Conservation (phyloP, 2,113 vertebrate species). For the Nipponia nippon region DNA sequence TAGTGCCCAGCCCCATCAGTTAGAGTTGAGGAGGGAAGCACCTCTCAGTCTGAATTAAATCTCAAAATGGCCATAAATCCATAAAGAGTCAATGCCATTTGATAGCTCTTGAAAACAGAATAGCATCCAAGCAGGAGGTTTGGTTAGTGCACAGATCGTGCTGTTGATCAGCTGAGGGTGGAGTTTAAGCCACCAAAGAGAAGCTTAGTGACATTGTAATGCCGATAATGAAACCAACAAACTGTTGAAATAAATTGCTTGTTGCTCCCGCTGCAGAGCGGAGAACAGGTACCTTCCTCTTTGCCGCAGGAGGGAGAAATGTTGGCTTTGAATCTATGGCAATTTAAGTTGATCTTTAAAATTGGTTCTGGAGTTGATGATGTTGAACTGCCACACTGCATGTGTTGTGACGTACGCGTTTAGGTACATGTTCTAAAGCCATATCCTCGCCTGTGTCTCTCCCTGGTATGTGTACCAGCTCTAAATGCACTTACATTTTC, state of each 20-base stretch:
- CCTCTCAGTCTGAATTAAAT: not conserved
- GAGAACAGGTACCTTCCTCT: not conserved
- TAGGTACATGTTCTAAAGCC: not conserved
- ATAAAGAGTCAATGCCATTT: not conserved
- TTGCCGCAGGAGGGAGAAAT: not conserved
- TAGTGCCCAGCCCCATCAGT: not conserved
- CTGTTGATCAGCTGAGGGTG: not conserved
- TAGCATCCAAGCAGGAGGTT: not conserved
- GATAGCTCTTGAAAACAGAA: not conserved
- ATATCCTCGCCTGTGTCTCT: not conserved
- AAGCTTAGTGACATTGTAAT: not conserved
- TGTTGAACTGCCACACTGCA: not conserved
- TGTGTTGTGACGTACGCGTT: accelerated
- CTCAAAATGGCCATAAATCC: not conserved
- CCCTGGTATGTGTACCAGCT: not conserved
- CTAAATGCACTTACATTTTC: not conserved
- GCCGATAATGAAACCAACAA: not conserved
- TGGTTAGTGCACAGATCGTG: not conserved
- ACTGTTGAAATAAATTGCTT: not conserved
- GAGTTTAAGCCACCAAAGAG: not conserved
- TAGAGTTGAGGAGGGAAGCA: not conserved
- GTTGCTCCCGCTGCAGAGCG: accelerated
- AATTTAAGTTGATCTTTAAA: not conserved
- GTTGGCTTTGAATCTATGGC: not conserved
- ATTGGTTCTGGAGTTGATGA: not conserved